Evolutionary conservation across 2,113 vertebrate genomes (phyloP).

Genomic region (Amphiprion ocellaris): DNA sequence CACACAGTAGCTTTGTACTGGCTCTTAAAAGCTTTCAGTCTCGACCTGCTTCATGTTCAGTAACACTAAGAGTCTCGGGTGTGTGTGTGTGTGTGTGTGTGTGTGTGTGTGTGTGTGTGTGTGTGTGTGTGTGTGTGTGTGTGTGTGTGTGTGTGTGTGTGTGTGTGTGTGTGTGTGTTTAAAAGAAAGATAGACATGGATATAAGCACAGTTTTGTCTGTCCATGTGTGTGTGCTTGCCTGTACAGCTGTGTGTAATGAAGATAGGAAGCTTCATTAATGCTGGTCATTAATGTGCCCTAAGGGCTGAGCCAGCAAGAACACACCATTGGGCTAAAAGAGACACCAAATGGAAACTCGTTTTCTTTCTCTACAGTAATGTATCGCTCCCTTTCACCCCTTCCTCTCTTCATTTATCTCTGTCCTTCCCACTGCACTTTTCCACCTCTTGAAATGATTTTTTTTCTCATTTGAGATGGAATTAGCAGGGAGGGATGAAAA

Average conservation of each 20-base stretch:
- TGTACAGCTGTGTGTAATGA: conserved; percentile 28
- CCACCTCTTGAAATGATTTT: conserved; percentile 2
- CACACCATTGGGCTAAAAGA: conserved; percentile 40
- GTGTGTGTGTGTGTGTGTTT: too few relatives aligned
- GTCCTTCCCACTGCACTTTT: conserved; percentile 24
- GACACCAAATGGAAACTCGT: conserved; percentile 45
- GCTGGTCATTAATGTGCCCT: conserved; percentile 47
- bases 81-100: background rate
- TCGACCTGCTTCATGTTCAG: background rate
- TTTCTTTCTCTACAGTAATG: background rate
- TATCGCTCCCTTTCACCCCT: conserved; percentile 14
- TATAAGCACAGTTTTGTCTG: background rate
- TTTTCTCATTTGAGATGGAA: conserved; percentile 7
- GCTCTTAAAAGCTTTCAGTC: background rate
- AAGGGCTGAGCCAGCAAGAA: conserved; percentile 56
- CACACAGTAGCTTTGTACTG: background rate
- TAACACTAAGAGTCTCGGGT: background rate
- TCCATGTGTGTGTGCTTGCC: background rate
- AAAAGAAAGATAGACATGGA: background rate
- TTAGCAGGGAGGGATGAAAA: background rate
- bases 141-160: background rate
- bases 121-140: too few relatives aligned
- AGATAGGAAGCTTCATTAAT: conserved; percentile 52
- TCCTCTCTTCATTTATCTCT: conserved; percentile 32
- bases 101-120: too few relatives aligned